Conservation (phyloP, 2,888 invertebrate genomes). For the Criorhina ranunculi region DNA sequence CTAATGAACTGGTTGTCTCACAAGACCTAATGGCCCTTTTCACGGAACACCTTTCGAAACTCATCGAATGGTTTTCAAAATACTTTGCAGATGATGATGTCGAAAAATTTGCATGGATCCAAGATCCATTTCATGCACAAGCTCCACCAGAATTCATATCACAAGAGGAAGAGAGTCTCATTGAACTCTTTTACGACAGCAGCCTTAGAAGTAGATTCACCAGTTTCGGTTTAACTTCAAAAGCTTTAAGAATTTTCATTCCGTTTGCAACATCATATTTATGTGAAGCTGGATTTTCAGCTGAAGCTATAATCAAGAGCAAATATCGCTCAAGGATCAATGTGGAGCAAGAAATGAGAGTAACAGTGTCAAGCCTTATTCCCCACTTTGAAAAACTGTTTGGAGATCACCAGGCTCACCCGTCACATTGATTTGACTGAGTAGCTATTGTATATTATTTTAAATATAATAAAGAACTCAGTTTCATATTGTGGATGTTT, state of each 20-base stretch:
- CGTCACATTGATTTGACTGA: conserved; percentile 31
- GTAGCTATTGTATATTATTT: conserved; percentile 2
- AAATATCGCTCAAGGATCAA: conserved; percentile 27
- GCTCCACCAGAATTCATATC: no score
- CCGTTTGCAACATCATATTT: conserved; percentile 34
- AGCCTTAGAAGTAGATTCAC: no score
- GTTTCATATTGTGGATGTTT: conserved; percentile 19
- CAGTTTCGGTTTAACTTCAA: background rate
- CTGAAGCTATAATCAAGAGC: conserved; percentile 19
- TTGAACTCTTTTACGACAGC: no score
- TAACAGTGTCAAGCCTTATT: conserved; percentile 19
- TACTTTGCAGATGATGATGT: conserved; percentile 15
- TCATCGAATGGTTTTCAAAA: conserved; percentile 10
- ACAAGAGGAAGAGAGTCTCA: no score
- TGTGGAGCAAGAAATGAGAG: conserved; percentile 29
- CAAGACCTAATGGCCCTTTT: background rate
- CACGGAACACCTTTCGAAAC: conserved; percentile 5
- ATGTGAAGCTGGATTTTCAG: conserved; percentile 41
- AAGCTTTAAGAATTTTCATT: background rate
- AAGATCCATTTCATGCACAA: conserved; percentile 10
- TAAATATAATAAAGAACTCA: conserved; percentile 12
- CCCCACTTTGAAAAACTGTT: conserved; percentile 27
- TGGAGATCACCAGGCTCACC: conserved; percentile 19
- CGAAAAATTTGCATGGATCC: background rate
- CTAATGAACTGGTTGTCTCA: conserved; percentile 3